Evolutionary conservation across 2,888 invertebrate genomes (phyloP).

Genomic region (Andrena haemorrhoa): DNA sequence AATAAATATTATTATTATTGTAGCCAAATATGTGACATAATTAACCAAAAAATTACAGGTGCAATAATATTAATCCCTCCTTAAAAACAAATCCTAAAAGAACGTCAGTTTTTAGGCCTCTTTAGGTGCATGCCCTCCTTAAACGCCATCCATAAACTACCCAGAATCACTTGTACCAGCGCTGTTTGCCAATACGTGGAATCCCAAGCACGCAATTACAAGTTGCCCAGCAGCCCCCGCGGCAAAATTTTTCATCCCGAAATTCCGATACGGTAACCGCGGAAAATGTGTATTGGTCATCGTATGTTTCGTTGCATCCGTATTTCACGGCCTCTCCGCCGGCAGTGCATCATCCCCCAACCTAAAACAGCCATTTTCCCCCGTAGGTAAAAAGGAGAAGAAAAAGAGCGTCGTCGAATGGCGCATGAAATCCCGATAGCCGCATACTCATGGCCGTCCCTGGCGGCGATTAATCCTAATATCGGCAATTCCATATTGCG

Average conservation of each 20-base stretch:
- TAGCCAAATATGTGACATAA: too few species aligned
- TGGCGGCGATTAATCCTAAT: conserved; percentile 48
- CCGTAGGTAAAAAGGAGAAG: not conserved
- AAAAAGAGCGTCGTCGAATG: not conserved
- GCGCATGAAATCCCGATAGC: not conserved
- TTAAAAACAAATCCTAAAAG: too few species aligned
- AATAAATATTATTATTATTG: too few species aligned
- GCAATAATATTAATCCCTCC: too few species aligned
- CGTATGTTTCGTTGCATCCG: not conserved
- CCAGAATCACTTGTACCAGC: too few species aligned
- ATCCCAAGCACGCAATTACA: too few species aligned
- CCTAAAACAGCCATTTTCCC: not conserved
- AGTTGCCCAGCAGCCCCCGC: too few species aligned
- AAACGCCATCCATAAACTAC: too few species aligned
- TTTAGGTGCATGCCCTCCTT: too few species aligned
- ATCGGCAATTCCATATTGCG: conserved; percentile 14
- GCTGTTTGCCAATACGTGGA: too few species aligned
- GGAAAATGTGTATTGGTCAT: not conserved
- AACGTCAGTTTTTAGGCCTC: too few species aligned
- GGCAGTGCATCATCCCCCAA: conserved; percentile 1
- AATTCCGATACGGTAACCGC: not conserved
- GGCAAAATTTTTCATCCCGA: not conserved
- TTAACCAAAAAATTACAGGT: too few species aligned
- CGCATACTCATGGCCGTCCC: not conserved
- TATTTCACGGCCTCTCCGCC: conserved; percentile 2